Evolutionary conservation across 2,888 invertebrate species (phyloP), one percentile per base, ranked within the genome.

Genomic region (Stenolophus ochropezus): DNA sequence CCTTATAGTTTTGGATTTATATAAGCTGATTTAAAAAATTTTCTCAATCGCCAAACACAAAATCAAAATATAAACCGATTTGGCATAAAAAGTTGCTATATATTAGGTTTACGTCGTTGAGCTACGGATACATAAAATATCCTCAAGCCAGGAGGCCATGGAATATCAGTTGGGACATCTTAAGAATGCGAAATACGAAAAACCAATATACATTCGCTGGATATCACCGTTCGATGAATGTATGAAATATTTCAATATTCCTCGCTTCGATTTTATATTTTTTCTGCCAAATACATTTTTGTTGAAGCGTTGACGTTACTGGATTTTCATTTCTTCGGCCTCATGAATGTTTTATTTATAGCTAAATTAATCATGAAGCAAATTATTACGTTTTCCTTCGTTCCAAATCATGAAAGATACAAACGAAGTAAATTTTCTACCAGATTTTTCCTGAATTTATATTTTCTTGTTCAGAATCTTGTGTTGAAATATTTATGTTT

Each of bases 81-180:
- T 74, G 27, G 16, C 53, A 74, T 53, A 27, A 74, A 74, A 74
- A 74, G 16, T 76, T 33, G 56, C 76, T 25, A 76, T 56, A 58
- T 76, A 76, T 76, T 58, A 56, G 27, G 76, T 76, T 56, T 56
- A 76, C 58, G 27, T 76, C 56, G 76, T 76, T 75, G 75, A 75
- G 27, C 73, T 14, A 49, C 21, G 76, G 76, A 56, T 76, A 56
- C 76, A 76, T 76, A 76, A 76, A 76, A 76, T 76, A 76, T 76
- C 76, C 58, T 76, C 21, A 14, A 69, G 65, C 65, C 33, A 69
- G 42, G 65, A 53, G 53, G 53, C 51, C 51, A 25, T 74, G 53
- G 74, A 53, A 51, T 74, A 74, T 74, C 74, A 49, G 49, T 53
- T 49, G 53, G 74, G 53, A 74, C 53, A 49, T 73, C 73, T 51